These are phyloP conservation scores for Alexandromys oeconomus DNA, from an alignment of 2,797 vertebrate species.

Conservation along the genomic window DNA sequence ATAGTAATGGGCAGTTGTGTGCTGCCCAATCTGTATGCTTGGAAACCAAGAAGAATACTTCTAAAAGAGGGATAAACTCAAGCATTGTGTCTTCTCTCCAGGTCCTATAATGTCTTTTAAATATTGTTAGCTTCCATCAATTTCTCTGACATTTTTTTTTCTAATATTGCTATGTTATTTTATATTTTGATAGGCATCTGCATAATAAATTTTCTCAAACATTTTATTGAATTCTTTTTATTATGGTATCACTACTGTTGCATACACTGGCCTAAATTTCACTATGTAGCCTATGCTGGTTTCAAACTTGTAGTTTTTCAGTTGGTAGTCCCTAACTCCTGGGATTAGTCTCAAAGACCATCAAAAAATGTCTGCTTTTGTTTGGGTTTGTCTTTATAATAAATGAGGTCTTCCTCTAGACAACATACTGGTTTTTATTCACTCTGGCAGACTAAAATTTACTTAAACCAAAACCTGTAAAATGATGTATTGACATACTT, in stretches of 20 bases:
- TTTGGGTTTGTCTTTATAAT: not conserved
- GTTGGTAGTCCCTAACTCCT: not conserved
- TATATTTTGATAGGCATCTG: not conserved
- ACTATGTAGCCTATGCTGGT: not conserved
- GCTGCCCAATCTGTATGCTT: not conserved
- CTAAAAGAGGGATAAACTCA: not conserved
- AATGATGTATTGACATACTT: not conserved
- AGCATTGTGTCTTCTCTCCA: not conserved
- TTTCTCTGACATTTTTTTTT: not conserved
- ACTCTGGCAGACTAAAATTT: not conserved
- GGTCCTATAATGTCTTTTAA: not conserved
- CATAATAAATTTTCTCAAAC: not conserved
- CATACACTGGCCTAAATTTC: not conserved
- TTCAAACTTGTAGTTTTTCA: not conserved
- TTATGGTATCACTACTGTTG: not conserved
- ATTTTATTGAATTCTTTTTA: not conserved
- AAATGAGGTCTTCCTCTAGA: not conserved
- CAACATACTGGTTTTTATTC: not conserved
- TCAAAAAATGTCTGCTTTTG: not conserved
- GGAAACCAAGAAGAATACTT: not conserved
- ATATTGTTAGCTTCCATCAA: not conserved
- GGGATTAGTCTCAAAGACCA: not conserved
- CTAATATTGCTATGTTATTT: not conserved
- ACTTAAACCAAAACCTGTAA: not conserved
- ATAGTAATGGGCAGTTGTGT: not conserved